Base-by-base conservation (phyloP, 2,797 vertebrate species). In the Pipistrellus nathusii region DNA sequence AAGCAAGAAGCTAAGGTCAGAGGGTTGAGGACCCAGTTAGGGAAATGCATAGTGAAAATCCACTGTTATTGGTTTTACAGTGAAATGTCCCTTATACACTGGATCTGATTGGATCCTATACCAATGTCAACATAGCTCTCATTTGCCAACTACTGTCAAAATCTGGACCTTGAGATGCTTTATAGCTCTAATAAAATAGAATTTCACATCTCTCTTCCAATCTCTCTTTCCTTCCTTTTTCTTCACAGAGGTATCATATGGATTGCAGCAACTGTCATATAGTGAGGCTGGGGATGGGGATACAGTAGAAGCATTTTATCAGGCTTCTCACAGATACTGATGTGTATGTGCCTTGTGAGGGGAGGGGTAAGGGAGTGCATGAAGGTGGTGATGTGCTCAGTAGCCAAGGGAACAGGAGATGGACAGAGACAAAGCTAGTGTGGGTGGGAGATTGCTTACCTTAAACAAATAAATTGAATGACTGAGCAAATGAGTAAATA, bases 401-500 rank as follows among this genome's bases (percentile, higher is more conserved):
- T 7, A 30, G 7, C 46, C 8, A 51, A 55, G 46, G 38, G 55
- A 9, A 8, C 41, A 32, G 38, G 72, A 41, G 20, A 1, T 44
- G 3, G 12, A 6, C 20, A 83, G 78, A 85, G 46, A 41, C 0
- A 0, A 80, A 93, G 30, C 1, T 14, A 27, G 18, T 8, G 7
- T 17, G 38, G 7, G 25, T 71, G n/a, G 21, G 20, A 48, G 44
- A 46, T 17, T 12, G 55, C 44, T 93, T 82, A 25, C 5, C 18
- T 30, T 88, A 89, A 89, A 44, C 12, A 78, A 77, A 55, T 73
- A 76, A 89, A 14, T 80, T 68, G 64, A 55, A 64, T 44, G 23
- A 59, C 57, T 78, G 23, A 94, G 64, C n/a, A 93, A 92, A 83
- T 8, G 20, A 71, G 51, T 66, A 76, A 76, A 86, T 76, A 95